Conservation (phyloP, 2,797 vertebrate species). For the Crypturellus tataupa region DNA sequence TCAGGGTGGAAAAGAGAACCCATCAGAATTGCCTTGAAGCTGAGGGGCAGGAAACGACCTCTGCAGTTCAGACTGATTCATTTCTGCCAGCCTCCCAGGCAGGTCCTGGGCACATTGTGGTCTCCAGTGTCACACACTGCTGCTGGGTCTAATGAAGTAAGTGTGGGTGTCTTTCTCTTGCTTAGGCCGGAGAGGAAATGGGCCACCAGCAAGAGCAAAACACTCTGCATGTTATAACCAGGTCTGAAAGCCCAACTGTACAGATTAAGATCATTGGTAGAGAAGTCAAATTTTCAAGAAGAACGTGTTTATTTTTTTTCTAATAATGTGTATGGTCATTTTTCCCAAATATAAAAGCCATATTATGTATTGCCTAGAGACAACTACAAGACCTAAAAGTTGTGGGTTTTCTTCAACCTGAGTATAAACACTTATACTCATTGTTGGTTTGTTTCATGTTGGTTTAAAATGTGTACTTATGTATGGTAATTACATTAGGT, state of each 20-base stretch:
- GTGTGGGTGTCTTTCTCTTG: constrained; percentile 52
- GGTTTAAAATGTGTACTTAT: background rate
- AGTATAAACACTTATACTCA: background rate
- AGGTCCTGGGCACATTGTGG: constrained; percentile 43
- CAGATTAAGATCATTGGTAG: constrained; percentile 6
- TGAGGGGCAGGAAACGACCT: constrained; percentile 34
- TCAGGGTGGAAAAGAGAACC: background rate
- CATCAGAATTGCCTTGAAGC: constrained; percentile 23
- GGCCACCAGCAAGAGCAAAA: background rate
- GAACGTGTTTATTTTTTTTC: background rate
- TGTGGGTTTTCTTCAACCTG: background rate
- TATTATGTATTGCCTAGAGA: background rate
- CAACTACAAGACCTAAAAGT: background rate
- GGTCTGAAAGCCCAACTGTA: constrained; percentile 15
- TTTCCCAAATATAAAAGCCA: background rate
- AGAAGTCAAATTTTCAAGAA: constrained; percentile 31
- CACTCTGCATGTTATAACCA: constrained; percentile 46
- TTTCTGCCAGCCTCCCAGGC: constrained; percentile 34
- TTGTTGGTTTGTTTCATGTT: constrained; percentile 4
- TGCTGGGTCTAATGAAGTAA: constrained; percentile 64
- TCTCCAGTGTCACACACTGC: constrained; percentile 55
- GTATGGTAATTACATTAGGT: background rate
- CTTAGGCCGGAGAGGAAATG: constrained; percentile 31
- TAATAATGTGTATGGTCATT: background rate
- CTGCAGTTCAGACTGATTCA: constrained; percentile 39